Percentiles rank a stretch among this genome's conserved stretches.
These are phyloP conservation scores for Zalophus californianus DNA, from an alignment of 2,797 vertebrate species.

Conservation along the genomic window DNA sequence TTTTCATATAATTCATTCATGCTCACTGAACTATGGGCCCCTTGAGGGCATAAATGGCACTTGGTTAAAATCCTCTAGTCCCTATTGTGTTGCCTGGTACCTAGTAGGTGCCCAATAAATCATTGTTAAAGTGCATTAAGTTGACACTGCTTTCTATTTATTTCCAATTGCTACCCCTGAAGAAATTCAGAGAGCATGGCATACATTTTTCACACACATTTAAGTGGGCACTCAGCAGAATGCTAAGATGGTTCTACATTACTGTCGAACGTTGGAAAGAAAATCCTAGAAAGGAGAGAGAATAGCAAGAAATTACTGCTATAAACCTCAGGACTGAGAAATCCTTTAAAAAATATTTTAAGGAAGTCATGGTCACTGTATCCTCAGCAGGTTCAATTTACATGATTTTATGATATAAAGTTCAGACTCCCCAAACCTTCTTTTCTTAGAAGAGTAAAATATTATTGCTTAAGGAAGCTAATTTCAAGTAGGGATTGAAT, in stretches of 20 bases:
- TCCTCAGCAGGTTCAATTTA: background rate
- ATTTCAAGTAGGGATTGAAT: background rate
- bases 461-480: background rate
- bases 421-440: background rate
- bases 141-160: background rate
- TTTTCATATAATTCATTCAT: background rate
- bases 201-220: background rate
- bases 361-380: background rate
- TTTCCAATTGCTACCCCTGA: background rate
- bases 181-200: background rate
- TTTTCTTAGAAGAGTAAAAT: background rate
- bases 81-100: background rate
- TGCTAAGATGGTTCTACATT: background rate
- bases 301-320: background rate
- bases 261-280: background rate
- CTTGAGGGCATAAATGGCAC: background rate
- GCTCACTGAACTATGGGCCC: background rate
- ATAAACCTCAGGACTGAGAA: constrained; percentile 18
- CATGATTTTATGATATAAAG: background rate
- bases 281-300: background rate
- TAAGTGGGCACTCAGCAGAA: background rate
- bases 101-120: background rate
- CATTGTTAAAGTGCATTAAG: background rate
- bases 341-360: constrained; percentile 6
- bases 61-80: background rate